Conservation (phyloP, 2,888 invertebrate species). For the Trachelus troglodyta region DNA sequence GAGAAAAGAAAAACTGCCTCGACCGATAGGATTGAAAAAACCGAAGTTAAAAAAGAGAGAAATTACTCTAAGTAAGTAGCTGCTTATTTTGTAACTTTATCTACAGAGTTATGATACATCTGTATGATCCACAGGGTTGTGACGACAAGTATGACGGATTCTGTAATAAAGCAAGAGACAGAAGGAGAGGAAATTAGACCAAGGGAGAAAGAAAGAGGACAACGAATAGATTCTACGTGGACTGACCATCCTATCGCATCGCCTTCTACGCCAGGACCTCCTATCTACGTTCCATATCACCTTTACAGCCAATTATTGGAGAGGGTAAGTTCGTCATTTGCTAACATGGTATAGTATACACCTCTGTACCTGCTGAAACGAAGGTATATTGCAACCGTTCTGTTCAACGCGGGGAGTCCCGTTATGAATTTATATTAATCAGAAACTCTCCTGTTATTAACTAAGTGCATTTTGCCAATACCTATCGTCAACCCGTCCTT, state of each 20-base stretch:
- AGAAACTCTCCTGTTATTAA: neutral
- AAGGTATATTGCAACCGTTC: neutral
- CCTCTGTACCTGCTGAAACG: neutral
- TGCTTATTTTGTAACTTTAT: neutral
- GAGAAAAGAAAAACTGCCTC: constrained; percentile 54
- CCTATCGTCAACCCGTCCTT: neutral
- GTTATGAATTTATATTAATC: no score
- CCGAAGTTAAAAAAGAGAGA: constrained; percentile 55
- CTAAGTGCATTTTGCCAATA: neutral
- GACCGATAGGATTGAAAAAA: constrained; percentile 48
- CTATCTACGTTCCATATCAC: constrained; percentile 60
- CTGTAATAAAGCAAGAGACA: constrained; percentile 36
- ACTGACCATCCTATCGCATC: constrained; percentile 25
- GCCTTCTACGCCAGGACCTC: constrained; percentile 36
- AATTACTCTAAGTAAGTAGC: constrained; percentile 39
- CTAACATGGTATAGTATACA: neutral
- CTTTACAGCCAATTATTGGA: constrained; percentile 60
- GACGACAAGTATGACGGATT: constrained; percentile 38
- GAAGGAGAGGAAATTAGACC: constrained; percentile 35
- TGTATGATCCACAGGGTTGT: neutral
- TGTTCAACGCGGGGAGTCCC: no score
- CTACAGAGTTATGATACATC: neutral
- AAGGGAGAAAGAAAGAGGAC: constrained; percentile 46
- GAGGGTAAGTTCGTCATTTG: constrained; percentile 46
- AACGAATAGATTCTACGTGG: constrained; percentile 32